A percentile compares a stretch with the other conserved stretches of the same genome.
Conservation (phyloP, 2,888 invertebrate species). For the Mythimna pallens region DNA sequence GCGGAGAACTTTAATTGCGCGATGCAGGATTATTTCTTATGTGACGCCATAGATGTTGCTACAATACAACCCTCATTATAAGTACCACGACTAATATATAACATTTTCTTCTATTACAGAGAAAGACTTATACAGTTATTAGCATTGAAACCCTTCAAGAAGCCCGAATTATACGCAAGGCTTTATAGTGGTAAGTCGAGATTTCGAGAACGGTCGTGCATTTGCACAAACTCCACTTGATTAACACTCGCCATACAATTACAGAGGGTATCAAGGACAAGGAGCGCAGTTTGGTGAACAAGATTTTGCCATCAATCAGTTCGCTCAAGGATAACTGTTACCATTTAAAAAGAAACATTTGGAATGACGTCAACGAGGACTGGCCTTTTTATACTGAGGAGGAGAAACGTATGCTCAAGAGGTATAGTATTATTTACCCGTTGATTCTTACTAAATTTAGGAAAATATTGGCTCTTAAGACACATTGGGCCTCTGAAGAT, state of each 20-base stretch:
- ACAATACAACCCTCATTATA: too few relatives aligned
- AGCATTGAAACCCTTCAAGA: slow-evolving; percentile 98
- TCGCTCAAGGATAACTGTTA: slow-evolving; percentile 96
- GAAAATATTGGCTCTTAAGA: slow-evolving; percentile 3
- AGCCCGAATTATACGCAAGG: slow-evolving; percentile 96
- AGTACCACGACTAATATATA: slow-evolving; percentile 35
- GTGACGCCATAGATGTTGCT: too few relatives aligned
- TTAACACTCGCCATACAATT: slow-evolving; percentile 76
- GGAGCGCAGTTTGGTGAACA: slow-evolving; percentile 94
- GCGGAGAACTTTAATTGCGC: too few relatives aligned
- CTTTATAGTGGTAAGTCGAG: slow-evolving; percentile 93
- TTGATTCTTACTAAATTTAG: slow-evolving; percentile 12
- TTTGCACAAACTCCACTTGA: slow-evolving; percentile 62
- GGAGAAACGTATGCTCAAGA: slow-evolving; percentile 96
- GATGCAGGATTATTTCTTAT: too few relatives aligned
- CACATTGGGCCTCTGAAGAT: background rate
- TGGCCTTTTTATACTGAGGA: slow-evolving; percentile 98
- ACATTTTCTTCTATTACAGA: slow-evolving; percentile 91
- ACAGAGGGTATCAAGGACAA: slow-evolving; percentile 97
- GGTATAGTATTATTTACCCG: slow-evolving; percentile 83
- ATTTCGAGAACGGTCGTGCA: slow-evolving; percentile 47
- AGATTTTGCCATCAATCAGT: slow-evolving; percentile 95
- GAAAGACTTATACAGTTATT: slow-evolving; percentile 98
- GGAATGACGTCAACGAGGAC: slow-evolving; percentile 98
- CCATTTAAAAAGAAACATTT: slow-evolving; percentile 95